Evolutionary conservation across 2,113 vertebrate species (phyloP).

Genomic region (Romanogobio albipinnatus): DNA sequence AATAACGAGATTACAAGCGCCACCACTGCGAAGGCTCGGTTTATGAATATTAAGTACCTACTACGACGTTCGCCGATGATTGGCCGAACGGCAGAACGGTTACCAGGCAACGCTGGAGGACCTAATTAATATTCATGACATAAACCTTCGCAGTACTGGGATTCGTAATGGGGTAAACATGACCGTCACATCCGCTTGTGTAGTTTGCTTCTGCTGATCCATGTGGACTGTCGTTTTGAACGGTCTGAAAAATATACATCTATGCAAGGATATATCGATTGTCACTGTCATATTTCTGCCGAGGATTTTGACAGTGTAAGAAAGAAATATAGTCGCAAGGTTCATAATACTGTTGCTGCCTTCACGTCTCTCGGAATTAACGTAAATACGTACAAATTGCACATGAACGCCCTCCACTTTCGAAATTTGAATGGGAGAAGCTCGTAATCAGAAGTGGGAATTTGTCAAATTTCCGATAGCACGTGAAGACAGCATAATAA

Average conservation of each 20-base stretch:
- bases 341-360: background rate
- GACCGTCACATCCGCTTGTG: constrained; percentile 19
- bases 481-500: background rate
- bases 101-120: no score
- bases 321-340: background rate
- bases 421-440: no score
- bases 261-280: constrained; percentile 74
- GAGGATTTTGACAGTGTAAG: constrained; percentile 73
- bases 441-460: no score
- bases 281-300: constrained; percentile 79
- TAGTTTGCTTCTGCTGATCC: background rate
- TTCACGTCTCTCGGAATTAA: no score
- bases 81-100: background rate
- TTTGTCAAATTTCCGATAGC: no score
- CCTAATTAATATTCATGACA: constrained; percentile 26
- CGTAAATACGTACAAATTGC: no score
- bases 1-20: no score
- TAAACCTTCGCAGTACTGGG: background rate
- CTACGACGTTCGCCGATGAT: background rate
- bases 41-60: constrained; percentile 10
- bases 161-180: background rate
- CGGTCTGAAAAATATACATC: constrained; percentile 33
- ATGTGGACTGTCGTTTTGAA: constrained; percentile 36
- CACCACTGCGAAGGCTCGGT: background rate
- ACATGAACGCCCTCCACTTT: no score